A percentile compares a stretch with the other conserved stretches of the same genome.
phyloP scores from a whole-genome alignment of 2,888 invertebrate species.

The Abscondita cerata region DNA sequence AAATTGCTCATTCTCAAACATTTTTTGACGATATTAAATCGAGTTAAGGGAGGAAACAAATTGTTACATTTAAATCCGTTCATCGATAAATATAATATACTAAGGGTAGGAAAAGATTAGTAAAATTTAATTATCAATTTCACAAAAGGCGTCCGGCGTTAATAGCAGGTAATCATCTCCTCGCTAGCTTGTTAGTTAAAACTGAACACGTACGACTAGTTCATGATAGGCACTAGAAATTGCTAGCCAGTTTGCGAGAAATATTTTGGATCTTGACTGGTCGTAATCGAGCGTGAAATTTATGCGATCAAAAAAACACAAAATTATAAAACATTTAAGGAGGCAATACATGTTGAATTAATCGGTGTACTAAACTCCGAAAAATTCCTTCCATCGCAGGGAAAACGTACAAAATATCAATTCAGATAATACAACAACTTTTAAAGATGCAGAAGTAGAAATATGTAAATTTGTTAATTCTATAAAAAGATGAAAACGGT shows the following conservation, averaged over 20 bases:
- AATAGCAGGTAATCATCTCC: neutral
- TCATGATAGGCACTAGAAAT: constrained; percentile 28
- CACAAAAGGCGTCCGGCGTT: neutral
- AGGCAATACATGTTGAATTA: too few species aligned
- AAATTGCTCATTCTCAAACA: too few species aligned
- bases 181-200: neutral
- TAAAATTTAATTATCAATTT: neutral
- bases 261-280: constrained; percentile 26
- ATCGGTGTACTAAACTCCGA: too few species aligned
- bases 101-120: neutral
- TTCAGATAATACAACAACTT: too few species aligned
- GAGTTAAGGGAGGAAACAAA: neutral
- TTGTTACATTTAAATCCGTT: neutral
- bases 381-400: too few species aligned
- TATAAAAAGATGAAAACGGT: too few species aligned
- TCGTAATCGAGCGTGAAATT: constrained; percentile 11
- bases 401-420: too few species aligned
- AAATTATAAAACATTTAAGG: constrained; percentile 14
- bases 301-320: constrained; percentile 36
- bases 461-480: too few species aligned
- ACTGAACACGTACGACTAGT: constrained; percentile 23
- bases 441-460: too few species aligned
- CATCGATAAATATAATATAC: neutral
- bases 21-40: neutral
- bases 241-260: constrained; percentile 20